Percentiles rank a stretch among this genome's conserved stretches.
Evolutionary conservation across 2,797 vertebrate genomes (phyloP).

Genomic region (Dipus sagitta): DNA sequence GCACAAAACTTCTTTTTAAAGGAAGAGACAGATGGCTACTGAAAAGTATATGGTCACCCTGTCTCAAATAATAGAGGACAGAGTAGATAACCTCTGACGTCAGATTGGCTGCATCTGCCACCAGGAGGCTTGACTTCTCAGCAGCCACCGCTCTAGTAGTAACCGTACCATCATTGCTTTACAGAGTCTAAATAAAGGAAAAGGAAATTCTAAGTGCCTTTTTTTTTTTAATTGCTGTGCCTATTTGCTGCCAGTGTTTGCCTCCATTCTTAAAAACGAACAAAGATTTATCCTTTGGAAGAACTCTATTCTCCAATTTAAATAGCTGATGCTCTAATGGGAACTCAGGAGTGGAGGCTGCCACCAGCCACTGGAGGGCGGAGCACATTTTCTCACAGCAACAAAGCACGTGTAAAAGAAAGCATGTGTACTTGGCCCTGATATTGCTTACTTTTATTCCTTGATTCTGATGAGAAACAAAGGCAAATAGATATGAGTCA

Average conservation of each 20-base stretch:
- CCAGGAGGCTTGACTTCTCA: background rate
- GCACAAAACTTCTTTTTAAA: too few species aligned
- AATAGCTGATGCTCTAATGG: conserved; percentile 60
- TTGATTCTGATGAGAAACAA: conserved; percentile 49
- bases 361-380: background rate
- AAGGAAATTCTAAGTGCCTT: conserved; percentile 72
- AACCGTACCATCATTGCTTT: background rate
- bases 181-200: conserved; percentile 52
- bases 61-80: fast-evolving
- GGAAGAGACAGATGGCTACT: too few species aligned
- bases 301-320: conserved; percentile 62
- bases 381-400: conserved; percentile 12
- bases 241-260: conserved; percentile 77
- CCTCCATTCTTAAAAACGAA: conserved; percentile 75
- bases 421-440: background rate
- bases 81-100: background rate
- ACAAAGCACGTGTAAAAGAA: conserved; percentile 25
- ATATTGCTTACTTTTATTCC: conserved; percentile 3
- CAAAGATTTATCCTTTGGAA: conserved; percentile 71
- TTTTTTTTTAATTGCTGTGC: conserved; percentile 45
- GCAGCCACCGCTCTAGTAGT: background rate
- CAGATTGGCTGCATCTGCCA: background rate
- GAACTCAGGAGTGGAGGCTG: background rate
- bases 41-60: too few species aligned
- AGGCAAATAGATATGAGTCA: conserved; percentile 2